Percentiles rank a stretch among this genome's conserved stretches.
Evolutionary conservation across 2,113 vertebrate species (phyloP).

Genomic region (Melozone crissalis): DNA sequence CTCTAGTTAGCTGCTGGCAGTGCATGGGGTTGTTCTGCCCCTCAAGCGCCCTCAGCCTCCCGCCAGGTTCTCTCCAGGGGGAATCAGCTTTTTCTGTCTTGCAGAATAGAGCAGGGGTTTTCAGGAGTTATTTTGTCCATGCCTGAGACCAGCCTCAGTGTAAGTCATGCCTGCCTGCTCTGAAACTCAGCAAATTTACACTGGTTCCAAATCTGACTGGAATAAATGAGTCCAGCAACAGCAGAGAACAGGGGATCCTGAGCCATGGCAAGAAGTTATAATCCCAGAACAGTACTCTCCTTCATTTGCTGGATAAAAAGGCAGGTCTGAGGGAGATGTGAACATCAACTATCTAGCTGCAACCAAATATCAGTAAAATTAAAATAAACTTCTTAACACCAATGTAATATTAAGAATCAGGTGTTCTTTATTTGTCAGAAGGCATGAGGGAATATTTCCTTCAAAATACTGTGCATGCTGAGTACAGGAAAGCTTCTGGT

Average conservation of each 20-base stretch:
- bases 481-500: not conserved
- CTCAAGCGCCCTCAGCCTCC: not conserved
- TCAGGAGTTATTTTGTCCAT: not conserved
- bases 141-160: not conserved
- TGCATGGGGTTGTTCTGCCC: not conserved
- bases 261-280: not conserved
- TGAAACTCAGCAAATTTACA: not conserved
- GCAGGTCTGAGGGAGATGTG: not conserved
- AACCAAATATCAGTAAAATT: not conserved
- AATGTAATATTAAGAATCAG: not conserved
- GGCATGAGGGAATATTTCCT: not conserved
- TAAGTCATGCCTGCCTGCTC: not conserved
- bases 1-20: not conserved
- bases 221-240: not conserved
- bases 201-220: not conserved
- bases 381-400: not conserved
- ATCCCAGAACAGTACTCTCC: not conserved
- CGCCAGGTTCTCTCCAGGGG: not conserved
- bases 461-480: rapidly evolving
- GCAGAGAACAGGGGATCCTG: not conserved
- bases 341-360: not conserved
- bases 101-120: not conserved
- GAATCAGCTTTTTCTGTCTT: not conserved
- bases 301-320: not conserved
- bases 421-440: not conserved